phyloP scores from a whole-genome alignment of 2,797 vertebrate genomes.

The Pangasius krempfi region DNA sequence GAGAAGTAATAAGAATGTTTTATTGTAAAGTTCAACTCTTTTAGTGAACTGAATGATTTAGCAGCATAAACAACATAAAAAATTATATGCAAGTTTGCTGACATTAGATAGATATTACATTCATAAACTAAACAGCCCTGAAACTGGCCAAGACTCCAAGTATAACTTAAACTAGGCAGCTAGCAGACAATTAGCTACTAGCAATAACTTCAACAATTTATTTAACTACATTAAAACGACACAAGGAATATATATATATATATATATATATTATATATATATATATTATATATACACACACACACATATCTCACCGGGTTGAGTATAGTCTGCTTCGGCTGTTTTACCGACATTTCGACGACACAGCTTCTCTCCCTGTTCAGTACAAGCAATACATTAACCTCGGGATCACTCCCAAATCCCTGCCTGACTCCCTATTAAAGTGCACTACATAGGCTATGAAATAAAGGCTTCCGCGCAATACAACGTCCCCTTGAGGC shows the following conservation, averaged over 20 bases:
- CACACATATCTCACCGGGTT: slow-evolving; percentile 67
- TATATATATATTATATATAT: neutral
- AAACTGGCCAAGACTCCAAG: neutral
- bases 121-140: neutral
- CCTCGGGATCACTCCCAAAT: neutral
- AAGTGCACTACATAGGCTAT: neutral
- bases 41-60: neutral
- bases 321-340: slow-evolving; percentile 68
- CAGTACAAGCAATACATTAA: neutral
- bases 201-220: neutral
- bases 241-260: neutral
- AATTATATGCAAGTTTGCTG: neutral
- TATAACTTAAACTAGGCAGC: neutral
- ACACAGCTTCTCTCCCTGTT: too few relatives aligned
- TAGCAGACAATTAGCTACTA: neutral
- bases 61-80: neutral
- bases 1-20: neutral
- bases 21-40: neutral
- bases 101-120: neutral
- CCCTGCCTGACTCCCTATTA: neutral
- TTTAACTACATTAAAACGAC: neutral
- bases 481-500: neutral
- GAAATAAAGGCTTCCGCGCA: neutral
- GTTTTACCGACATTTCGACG: slow-evolving; percentile 67
- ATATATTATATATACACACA: too few relatives aligned